Conservation (phyloP, 2,888 invertebrate species). For the Dryobotodes eremita region DNA sequence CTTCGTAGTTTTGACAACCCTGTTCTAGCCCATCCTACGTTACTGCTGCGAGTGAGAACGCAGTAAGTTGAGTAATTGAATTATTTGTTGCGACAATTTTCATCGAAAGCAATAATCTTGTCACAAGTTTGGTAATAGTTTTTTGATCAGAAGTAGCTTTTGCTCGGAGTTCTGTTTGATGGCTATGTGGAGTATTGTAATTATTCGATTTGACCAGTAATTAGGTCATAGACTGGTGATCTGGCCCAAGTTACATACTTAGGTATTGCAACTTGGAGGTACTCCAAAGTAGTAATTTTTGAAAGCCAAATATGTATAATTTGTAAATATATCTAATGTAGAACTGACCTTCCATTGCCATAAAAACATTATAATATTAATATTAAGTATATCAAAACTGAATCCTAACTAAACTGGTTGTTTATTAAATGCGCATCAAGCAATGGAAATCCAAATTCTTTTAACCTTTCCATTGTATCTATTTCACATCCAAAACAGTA, state of each 20-base stretch:
- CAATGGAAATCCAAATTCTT: background rate
- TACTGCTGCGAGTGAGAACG: constrained; percentile 29
- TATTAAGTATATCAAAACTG: background rate
- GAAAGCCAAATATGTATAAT: background rate
- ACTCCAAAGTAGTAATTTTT: background rate
- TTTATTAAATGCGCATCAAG: background rate
- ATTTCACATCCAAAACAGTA: background rate
- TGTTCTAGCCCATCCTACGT: background rate
- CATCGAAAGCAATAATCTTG: constrained; percentile 16
- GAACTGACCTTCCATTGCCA: no score
- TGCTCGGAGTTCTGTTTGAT: constrained; percentile 2
- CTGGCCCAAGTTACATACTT: background rate
- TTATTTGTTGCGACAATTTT: constrained; percentile 38
- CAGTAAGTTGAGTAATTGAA: constrained; percentile 43
- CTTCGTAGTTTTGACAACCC: constrained; percentile 32
- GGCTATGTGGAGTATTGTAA: background rate
- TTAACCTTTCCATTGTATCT: no score
- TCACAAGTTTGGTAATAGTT: constrained; percentile 1
- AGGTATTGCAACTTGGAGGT: background rate
- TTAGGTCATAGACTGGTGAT: background rate
- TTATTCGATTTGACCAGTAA: background rate
- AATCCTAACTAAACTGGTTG: background rate
- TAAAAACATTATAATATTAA: background rate
- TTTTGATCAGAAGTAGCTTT: constrained; percentile 6
- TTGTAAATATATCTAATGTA: background rate